Evolutionary conservation across 2,797 vertebrate genomes (phyloP), one percentile per base, ranked within the genome.

Genomic region (Sebastes taczanowskii): DNA sequence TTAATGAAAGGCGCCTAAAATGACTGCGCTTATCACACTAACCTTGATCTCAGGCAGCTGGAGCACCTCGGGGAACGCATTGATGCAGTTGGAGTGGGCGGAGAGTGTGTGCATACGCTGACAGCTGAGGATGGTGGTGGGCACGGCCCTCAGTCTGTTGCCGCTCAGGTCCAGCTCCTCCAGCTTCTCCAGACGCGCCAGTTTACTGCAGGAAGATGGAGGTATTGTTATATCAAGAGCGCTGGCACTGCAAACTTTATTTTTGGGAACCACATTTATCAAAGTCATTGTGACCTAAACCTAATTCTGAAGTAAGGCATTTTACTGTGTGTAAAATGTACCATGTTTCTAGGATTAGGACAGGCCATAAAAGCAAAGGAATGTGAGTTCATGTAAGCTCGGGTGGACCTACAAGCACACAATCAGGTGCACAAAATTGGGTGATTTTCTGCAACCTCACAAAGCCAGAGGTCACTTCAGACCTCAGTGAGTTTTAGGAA

Each of bases 41-140:
- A 98, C 98, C 97, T 99, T 99, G 92, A 99, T 97, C 93, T 99
- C 98, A 1, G 96, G 93, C 66, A 99, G 97, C 93, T 99, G 98
- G 91, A 99, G 97, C 68, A 99, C 97, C 91, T 99, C 97, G 0
- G 98, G 98, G 85, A 99, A 99, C 62, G 97, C 95, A 85, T 95
- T 96, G 11, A 99, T 97, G 91, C 96, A 97, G 91, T 99, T 99
- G 89, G 98, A 99, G 91, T 99, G 98, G 59, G 98, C 98, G 8
- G 97, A 95, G 73, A 99, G 95, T 0, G 97, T 99, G 91, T 99
- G 98, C 96, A 99, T 93, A 46, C 97, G 97, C 74, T 95, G 94
- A 83, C 98, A 99, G 91, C 94, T 98, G 86, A 97, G 94, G 90
- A 99, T 96, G 62, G 98, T 99, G 59, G 98, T 99, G 63, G 98